phyloP scores from a whole-genome alignment of 2,888 invertebrate genomes.

The Polia nebulosa region DNA sequence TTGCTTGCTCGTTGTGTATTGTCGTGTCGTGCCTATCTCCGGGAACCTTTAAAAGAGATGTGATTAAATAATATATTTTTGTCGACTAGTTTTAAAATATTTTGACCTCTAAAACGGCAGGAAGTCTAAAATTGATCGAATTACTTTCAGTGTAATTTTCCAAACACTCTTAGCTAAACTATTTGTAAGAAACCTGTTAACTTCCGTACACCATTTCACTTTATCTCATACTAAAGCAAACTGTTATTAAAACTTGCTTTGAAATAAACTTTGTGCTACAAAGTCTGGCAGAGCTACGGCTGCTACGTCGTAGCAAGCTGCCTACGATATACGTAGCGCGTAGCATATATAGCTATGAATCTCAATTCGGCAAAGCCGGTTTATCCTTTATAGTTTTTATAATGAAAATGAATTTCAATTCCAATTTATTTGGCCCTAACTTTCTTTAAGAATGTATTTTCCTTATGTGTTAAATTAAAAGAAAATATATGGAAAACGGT shows the following conservation, averaged over 20 bases:
- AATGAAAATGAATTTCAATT: conserved; percentile 28
- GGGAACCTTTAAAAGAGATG: no score
- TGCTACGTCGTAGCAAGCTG: conserved; percentile 51
- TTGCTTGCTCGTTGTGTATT: no score
- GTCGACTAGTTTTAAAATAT: no score
- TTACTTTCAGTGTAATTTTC: neutral
- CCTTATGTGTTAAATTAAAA: no score
- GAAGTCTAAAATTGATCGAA: neutral
- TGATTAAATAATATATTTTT: no score
- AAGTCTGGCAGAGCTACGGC: conserved; percentile 43
- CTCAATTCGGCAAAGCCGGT: conserved; percentile 8
- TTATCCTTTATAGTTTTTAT: conserved; percentile 44
- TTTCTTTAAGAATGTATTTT: neutral
- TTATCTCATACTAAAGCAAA: conserved; percentile 32
- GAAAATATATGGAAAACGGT: no score
- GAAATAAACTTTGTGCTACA: conserved; percentile 49
- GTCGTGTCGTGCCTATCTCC: no score
- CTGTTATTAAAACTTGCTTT: conserved; percentile 43
- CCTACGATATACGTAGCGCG: conserved; percentile 49
- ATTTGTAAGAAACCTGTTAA: conserved; percentile 1
- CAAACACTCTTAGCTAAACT: neutral
- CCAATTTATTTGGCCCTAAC: conserved; percentile 3
- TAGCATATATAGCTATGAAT: conserved; percentile 39
- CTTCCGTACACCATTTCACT: neutral
- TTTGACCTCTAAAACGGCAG: no score